Evolutionary conservation across 2,797 vertebrate genomes (phyloP).

Genomic region (Atherinosoma microstoma): DNA sequence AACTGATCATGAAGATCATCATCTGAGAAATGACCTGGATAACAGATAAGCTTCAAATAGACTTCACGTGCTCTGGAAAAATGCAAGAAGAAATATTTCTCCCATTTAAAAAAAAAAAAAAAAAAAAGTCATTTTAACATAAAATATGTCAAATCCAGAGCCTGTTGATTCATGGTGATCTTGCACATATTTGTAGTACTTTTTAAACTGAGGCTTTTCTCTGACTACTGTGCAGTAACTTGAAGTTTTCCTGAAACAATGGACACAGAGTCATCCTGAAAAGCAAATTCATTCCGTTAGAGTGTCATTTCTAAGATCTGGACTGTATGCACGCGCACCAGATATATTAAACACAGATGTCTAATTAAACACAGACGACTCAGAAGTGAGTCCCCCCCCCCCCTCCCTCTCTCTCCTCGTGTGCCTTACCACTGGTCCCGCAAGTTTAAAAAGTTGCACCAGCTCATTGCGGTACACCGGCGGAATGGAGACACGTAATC

Average conservation of each 20-base stretch:
- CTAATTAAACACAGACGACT: neutral
- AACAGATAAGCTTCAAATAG: neutral
- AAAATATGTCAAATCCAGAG: too few relatives aligned
- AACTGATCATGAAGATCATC: slow-evolving; percentile 85
- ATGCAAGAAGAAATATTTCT: too few relatives aligned
- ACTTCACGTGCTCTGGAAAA: too few relatives aligned
- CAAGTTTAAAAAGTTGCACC: slow-evolving; percentile 70
- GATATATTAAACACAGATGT: neutral
- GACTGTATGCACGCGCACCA: neutral
- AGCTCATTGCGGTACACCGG: slow-evolving; percentile 66
- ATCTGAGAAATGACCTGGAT: slow-evolving; percentile 87
- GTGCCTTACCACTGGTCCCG: slow-evolving; percentile 80
- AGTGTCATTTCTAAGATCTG: neutral
- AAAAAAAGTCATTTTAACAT: too few relatives aligned
- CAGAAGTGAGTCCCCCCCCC: neutral
- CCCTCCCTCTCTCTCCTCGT: neutral
- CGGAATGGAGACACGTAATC: slow-evolving; percentile 39
- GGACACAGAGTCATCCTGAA: too few relatives aligned
- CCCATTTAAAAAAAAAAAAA: too few relatives aligned
- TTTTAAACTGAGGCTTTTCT: too few relatives aligned
- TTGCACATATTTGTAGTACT: too few relatives aligned
- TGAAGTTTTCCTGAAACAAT: too few relatives aligned
- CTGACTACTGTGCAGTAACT: too few relatives aligned
- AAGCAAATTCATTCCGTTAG: too few relatives aligned
- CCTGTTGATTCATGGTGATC: too few relatives aligned